Conservation (phyloP, 2,888 invertebrate species). For the Prosapia bicincta region DNA sequence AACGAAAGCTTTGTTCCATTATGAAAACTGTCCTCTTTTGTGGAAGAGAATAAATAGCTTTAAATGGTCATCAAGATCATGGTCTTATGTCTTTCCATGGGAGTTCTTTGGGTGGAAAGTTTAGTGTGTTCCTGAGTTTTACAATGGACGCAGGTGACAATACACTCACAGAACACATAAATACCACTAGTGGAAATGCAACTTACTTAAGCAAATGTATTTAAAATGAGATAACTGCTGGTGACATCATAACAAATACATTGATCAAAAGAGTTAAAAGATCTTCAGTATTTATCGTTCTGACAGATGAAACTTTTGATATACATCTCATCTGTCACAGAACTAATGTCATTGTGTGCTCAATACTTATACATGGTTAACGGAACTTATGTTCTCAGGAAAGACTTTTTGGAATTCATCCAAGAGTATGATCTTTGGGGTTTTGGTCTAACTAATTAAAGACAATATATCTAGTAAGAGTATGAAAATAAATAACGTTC, state of each 20-base stretch:
- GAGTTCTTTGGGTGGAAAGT: background rate
- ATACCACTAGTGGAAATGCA: background rate
- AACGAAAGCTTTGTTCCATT: background rate
- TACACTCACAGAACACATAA: background rate
- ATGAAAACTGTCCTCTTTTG: background rate
- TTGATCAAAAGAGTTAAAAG: background rate
- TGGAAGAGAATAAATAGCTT: background rate
- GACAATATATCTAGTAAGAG: no score
- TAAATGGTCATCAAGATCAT: background rate
- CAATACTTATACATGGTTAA: no score
- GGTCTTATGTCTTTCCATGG: background rate
- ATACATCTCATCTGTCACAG: background rate
- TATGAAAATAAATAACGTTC: no score
- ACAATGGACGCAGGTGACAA: background rate
- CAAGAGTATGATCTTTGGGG: no score
- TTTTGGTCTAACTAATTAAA: no score
- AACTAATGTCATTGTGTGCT: no score
- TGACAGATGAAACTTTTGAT: background rate
- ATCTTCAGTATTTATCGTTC: background rate
- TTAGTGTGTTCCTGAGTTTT: background rate
- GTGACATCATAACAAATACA: background rate
- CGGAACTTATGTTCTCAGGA: no score
- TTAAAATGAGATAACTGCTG: background rate
- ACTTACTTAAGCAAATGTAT: background rate
- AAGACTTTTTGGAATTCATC: no score